Evolutionary conservation across 1,140 invertebrate genomes (phyloP).

Genomic region (Parasteatoda tepidariorum): DNA sequence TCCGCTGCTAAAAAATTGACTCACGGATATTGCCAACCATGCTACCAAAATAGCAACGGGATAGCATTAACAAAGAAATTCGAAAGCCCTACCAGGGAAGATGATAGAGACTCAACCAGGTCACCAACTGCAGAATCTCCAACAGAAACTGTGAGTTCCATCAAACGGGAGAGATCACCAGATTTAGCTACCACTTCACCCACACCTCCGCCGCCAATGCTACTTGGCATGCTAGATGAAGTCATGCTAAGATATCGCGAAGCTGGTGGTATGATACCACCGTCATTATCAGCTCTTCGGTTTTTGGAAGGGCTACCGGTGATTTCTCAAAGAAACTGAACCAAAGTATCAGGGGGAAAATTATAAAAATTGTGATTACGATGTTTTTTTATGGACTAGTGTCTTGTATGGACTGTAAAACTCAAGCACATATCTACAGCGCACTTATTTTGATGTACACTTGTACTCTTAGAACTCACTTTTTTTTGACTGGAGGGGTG

Average conservation of each 20-base stretch:
- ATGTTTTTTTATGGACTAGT: too few relatives aligned
- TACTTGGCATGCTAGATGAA: conserved; percentile 53
- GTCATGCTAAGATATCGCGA: conserved; percentile 52
- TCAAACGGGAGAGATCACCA: conserved; percentile 21
- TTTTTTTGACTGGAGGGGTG: too few relatives aligned
- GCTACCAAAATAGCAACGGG: conserved; percentile 66
- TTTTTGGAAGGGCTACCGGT: conserved; percentile 51
- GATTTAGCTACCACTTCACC: background rate
- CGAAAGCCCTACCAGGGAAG: background rate
- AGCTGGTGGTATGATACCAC: conserved; percentile 30
- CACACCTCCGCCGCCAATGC: conserved; percentile 43
- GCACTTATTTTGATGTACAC: too few relatives aligned
- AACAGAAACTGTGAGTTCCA: background rate
- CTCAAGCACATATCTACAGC: background rate
- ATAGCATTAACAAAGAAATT: conserved; percentile 62
- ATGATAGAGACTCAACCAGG: background rate
- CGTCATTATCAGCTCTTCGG: conserved; percentile 38
- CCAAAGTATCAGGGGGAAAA: background rate
- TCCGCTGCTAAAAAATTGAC: conserved; percentile 64
- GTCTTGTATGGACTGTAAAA: background rate
- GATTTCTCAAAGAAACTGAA: conserved; percentile 46
- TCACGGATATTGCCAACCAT: conserved; percentile 66
- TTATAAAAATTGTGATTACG: too few relatives aligned
- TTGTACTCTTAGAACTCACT: too few relatives aligned
- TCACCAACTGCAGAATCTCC: conserved; percentile 19